Evolutionary conservation across 2,888 invertebrate species (phyloP).

Genomic region (Acanthoscelides obtectus): DNA sequence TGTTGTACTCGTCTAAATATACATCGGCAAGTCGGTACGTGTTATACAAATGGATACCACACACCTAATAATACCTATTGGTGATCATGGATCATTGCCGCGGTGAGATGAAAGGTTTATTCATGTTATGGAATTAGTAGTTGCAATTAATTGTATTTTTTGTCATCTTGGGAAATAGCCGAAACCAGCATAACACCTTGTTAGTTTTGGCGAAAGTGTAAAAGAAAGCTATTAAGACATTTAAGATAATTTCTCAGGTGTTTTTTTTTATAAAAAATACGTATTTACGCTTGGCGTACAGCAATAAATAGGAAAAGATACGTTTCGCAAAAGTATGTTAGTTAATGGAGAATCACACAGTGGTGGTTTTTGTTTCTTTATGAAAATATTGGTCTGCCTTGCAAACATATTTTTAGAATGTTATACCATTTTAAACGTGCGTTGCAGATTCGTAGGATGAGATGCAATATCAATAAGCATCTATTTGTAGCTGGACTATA

Average conservation of each 20-base stretch:
- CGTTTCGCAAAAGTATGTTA: neutral
- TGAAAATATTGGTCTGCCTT: too few relatives aligned
- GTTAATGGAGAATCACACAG: neutral
- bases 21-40: slow-evolving; percentile 28
- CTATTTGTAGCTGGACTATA: too few relatives aligned
- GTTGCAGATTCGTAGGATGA: too few relatives aligned
- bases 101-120: too few relatives aligned
- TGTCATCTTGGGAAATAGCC: neutral
- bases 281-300: neutral
- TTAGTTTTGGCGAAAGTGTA: neutral
- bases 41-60: slow-evolving; percentile 7
- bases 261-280: neutral
- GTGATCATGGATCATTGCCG: too few relatives aligned
- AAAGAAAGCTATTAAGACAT: neutral
- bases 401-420: too few relatives aligned
- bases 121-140: neutral
- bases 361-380: neutral
- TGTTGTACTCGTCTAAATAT: neutral
- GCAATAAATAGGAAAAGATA: neutral
- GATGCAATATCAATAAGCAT: too few relatives aligned
- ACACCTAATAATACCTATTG: too few relatives aligned
- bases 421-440: too few relatives aligned
- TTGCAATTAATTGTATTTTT: neutral
- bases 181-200: neutral
- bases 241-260: neutral